Conservation (phyloP, 2,113 vertebrate genomes). For the Gobio gobio region DNA sequence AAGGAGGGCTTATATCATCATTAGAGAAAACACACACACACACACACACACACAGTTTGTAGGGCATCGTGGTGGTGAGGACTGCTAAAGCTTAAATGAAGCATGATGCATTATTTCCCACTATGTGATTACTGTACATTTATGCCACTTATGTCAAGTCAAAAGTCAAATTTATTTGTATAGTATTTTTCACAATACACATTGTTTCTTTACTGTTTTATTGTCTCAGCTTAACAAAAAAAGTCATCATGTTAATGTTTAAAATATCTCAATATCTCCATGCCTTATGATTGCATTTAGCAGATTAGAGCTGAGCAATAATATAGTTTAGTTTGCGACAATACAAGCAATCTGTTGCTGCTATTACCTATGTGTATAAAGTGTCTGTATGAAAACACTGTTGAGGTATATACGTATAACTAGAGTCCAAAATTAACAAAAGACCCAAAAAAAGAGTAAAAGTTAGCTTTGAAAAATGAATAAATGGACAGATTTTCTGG, state of each 20-base stretch:
- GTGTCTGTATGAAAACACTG: background rate
- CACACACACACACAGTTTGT: background rate
- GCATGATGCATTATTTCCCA: background rate
- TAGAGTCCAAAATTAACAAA: no score
- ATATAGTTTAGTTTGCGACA: background rate
- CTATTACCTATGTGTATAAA: background rate
- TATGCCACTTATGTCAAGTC: background rate
- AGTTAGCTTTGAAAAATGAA: no score
- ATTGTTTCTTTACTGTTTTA: background rate
- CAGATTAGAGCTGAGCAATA: background rate
- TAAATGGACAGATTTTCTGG: no score
- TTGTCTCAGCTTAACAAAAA: background rate
- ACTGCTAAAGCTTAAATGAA: background rate
- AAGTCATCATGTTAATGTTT: background rate
- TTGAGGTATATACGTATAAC: background rate
- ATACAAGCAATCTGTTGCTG: background rate
- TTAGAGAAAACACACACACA: background rate
- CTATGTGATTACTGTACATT: background rate
- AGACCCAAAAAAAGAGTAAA: no score
- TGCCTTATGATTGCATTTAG: background rate
- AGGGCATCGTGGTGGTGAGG: background rate
- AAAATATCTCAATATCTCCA: background rate
- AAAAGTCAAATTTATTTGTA: background rate
- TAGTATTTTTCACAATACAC: background rate
- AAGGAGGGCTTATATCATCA: slow-evolving; percentile 58